Conservation (phyloP, 2,113 vertebrate species). For the Gallinago paraguaiae region DNA sequence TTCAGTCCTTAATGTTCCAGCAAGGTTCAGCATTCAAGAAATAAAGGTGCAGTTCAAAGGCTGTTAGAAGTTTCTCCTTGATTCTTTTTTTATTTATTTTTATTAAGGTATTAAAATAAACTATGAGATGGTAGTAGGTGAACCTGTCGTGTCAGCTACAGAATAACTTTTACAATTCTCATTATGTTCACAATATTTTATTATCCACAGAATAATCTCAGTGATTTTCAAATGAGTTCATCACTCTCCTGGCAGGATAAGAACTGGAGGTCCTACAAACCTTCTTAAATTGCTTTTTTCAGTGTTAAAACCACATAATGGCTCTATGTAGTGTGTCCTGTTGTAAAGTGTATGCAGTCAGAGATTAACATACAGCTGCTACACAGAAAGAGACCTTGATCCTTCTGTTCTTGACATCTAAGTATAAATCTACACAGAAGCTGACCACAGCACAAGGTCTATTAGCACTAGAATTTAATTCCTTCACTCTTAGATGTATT, state of each 20-base stretch:
- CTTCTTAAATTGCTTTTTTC: not conserved
- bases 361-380: not conserved
- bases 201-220: not conserved
- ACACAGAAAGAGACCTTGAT: not conserved
- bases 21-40: not conserved
- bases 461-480: not conserved
- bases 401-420: not conserved
- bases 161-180: not conserved
- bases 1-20: not conserved
- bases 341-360: not conserved
- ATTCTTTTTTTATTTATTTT: not conserved
- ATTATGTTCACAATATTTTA: not conserved
- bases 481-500: not conserved
- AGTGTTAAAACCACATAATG: not conserved
- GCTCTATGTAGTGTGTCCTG: not conserved
- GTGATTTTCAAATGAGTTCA: not conserved
- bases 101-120: not conserved
- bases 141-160: not conserved
- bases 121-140: not conserved
- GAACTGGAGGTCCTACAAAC: not conserved
- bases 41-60: not conserved
- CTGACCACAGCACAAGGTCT: not conserved
- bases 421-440: not conserved
- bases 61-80: not conserved
- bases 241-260: not conserved